Percentiles rank a stretch among this genome's conserved stretches.
phyloP scores from a whole-genome alignment of 2,888 invertebrate species.

The Gnatocerus cornutus region DNA sequence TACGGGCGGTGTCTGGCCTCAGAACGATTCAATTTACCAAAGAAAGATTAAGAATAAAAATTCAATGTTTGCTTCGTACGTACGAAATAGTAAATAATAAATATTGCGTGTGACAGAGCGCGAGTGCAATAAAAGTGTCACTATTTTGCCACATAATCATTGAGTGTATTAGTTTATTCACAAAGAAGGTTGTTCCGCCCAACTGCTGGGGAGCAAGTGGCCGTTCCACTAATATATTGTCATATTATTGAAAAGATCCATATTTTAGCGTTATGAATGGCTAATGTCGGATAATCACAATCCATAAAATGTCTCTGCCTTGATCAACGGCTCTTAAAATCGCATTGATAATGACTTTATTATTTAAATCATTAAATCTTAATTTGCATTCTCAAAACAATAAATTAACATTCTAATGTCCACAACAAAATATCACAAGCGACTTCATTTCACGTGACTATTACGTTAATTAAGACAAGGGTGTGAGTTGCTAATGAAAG shows the following conservation, averaged over 20 bases:
- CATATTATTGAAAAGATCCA: conserved; percentile 51
- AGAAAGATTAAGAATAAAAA: conserved; percentile 10
- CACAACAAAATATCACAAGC: conserved; percentile 2
- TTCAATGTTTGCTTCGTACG: conserved; percentile 14
- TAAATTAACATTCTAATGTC: conserved; percentile 16
- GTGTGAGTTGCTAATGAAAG: background rate
- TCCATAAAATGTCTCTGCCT: conserved; percentile 47
- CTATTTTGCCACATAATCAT: conserved; percentile 54
- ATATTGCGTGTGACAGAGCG: conserved; percentile 40
- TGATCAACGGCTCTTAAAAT: conserved; percentile 45
- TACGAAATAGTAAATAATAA: conserved; percentile 43
- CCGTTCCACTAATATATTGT: conserved; percentile 52
- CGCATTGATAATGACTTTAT: conserved; percentile 50
- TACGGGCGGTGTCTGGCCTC: background rate
- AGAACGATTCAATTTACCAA: conserved; percentile 29
- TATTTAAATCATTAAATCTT: conserved; percentile 43
- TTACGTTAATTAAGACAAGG: background rate
- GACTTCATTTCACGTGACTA: conserved; percentile 2
- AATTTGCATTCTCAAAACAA: conserved; percentile 28
- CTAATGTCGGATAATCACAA: conserved; percentile 49
- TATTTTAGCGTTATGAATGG: conserved; percentile 51
- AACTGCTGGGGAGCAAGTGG: conserved; percentile 51
- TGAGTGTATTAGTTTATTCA: conserved; percentile 51
- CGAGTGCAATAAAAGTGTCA: conserved; percentile 52
- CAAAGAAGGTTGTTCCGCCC: conserved; percentile 40